Evolutionary conservation across 2,113 vertebrate species (phyloP), one percentile per base, ranked within the genome.

Genomic region (Vanacampus margaritifer): DNA sequence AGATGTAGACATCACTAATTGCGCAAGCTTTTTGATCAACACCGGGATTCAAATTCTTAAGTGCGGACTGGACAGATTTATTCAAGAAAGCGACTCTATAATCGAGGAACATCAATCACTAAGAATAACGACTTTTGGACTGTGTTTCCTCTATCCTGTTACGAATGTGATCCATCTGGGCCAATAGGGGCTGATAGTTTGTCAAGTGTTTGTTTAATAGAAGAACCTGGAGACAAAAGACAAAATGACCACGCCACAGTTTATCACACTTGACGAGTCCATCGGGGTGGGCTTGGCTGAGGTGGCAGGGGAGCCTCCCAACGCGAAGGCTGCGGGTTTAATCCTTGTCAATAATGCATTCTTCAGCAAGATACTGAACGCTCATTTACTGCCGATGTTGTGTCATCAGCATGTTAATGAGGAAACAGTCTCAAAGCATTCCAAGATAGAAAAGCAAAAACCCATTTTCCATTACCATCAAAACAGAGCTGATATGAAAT

Each of bases 161-260:
- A 5, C 75, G 81, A 68, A 76, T 71, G 73, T 80, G 83, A 87
- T 88, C 82, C 78, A 90, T 89, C 11, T 57, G 79, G 53, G 51
- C 72, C 89, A 90, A 88, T 90, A 90, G 87, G 81, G 84, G 79
- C 71, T 28, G 72, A 68, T 76, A 64, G 89, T 90, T 86, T 76
- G 83, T 91, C 88, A 88, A 68, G 75, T 81, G 73, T 84, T 87
- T 88, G 81, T 83, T 84, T 88, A 79, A 88, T 85, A 76, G 69
- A 80, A 76, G 74, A 85, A 85, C 76, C 82, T 86, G 89, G 90
- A 86, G 83, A 85, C 86, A 85, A 84, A 75, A 75, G 67, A 76
- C 72, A 74, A 82, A 90, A 82, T 82, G 79, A 77, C 82, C 76
- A 65, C 64, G 67, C 65, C 58, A 78, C 70, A 79, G 45, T 80